A percentile compares a stretch with the other conserved stretches of the same genome.
Conservation (phyloP, 2,888 invertebrate genomes). For the Leptinotarsa juncta region DNA sequence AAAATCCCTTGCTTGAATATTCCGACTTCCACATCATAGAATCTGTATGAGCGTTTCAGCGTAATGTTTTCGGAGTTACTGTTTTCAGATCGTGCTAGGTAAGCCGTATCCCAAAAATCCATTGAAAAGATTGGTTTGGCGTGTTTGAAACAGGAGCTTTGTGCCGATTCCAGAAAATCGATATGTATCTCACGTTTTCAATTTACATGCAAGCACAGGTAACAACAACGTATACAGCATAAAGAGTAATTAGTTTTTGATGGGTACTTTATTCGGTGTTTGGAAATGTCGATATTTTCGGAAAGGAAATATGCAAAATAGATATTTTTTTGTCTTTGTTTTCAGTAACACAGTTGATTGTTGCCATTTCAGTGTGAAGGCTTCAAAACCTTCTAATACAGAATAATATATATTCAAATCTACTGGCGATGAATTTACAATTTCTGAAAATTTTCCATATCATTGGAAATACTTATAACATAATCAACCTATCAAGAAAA, state of each 20-base stretch:
- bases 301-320: background rate
- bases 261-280: background rate
- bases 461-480: too few species aligned
- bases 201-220: conserved; percentile 9
- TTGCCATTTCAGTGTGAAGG: too few species aligned
- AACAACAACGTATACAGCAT: background rate
- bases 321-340: background rate
- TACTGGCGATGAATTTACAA: too few species aligned
- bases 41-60: background rate
- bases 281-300: background rate
- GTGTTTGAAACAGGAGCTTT: conserved; percentile 6
- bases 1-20: too few species aligned
- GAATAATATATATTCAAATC: too few species aligned
- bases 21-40: too few species aligned
- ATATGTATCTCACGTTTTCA: conserved; percentile 18
- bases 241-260: conserved; percentile 11
- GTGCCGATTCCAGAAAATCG: conserved; percentile 3
- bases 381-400: too few species aligned
- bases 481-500: too few species aligned
- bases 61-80: background rate
- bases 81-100: background rate
- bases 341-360: too few species aligned
- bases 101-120: conserved; percentile 4
- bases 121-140: conserved; percentile 5
- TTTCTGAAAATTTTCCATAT: too few species aligned